Evolutionary conservation across 2,888 invertebrate species (phyloP), one percentile per base, ranked within the genome.

Genomic region (Eudemis profundana): DNA sequence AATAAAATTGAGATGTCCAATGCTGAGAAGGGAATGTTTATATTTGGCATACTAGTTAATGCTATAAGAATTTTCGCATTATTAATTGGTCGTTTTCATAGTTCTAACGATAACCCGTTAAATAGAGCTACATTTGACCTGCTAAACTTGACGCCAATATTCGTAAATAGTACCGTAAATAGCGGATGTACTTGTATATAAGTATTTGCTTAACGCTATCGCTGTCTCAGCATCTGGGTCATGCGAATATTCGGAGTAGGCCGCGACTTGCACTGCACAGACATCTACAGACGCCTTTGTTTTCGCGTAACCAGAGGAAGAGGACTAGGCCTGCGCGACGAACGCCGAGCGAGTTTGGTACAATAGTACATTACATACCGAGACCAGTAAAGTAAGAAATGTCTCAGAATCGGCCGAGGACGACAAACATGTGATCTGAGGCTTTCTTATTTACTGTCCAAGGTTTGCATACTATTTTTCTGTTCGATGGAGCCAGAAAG

Each of bases 241-340:
- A 51, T 33, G n/a, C 53, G 56, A 56, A 51, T 59, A 64, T 60
- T 65, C 42, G 60, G 65, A 65, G 65, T 65, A 60, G 65, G 65
- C 59, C 65, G 59, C 65, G 33, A 33, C 44, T 61, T 57, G 59
- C 59, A 47, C 49, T 46, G 46, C 17, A 19, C 14, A 23, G 23
- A 23, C n/a, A 15, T 17, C 23, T 14, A 3, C 50, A 15, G 19
- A 12, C n/a, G 61, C 51, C 23, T 60, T 60, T 53, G 59, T 54
- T 61, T 61, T 61, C 36, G 44, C 53, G n/a, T 23, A 15, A 46
- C 61, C 46, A 14, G 36, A 38, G 46, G 49, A 27, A 14, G 36
- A 38, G 46, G 49, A 27, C 33, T 46, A 44, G 33, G 44, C 33
- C 19, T 27, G 21, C 21, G 17, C 3, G 21, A n/a, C 21, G 38